Evolutionary conservation across 2,888 invertebrate genomes (phyloP).

Genomic region (Alloplasta piceator): DNA sequence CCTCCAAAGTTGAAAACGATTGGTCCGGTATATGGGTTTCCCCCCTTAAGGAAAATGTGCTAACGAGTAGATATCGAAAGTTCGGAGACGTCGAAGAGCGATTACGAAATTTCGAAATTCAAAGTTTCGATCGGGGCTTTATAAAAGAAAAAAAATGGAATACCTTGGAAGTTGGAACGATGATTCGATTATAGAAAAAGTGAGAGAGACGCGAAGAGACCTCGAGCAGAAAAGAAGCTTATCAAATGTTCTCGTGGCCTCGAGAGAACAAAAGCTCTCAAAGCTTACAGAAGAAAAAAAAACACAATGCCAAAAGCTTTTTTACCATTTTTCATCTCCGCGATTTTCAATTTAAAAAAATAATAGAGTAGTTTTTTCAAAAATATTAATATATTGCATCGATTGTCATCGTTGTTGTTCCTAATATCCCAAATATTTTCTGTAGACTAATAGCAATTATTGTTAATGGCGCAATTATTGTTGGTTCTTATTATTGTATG

Average conservation of each 20-base stretch:
- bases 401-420: not conserved
- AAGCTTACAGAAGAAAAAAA: slow-evolving; percentile 24
- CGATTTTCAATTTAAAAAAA: not conserved
- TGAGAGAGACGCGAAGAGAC: slow-evolving; percentile 16
- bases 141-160: too few species aligned
- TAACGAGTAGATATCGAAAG: slow-evolving; percentile 15
- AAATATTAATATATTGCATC: not conserved
- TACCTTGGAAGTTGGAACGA: slow-evolving; percentile 62
- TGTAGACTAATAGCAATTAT: not conserved
- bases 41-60: too few species aligned
- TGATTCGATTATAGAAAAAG: slow-evolving; percentile 70
- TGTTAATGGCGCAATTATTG: slow-evolving; percentile 33
- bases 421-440: not conserved
- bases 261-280: slow-evolving; percentile 44
- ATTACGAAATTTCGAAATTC: slow-evolving; percentile 1
- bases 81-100: not conserved
- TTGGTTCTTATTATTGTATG: slow-evolving; percentile 26
- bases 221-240: slow-evolving; percentile 72
- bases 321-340: not conserved
- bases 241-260: slow-evolving; percentile 68
- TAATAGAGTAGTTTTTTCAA: not conserved
- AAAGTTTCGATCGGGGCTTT: not conserved
- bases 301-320: slow-evolving; percentile 6
- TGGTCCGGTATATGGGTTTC: not conserved
- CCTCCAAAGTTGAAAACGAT: too few species aligned